phyloP scores from a whole-genome alignment of 2,113 vertebrate genomes.

The Gila orcuttii region DNA sequence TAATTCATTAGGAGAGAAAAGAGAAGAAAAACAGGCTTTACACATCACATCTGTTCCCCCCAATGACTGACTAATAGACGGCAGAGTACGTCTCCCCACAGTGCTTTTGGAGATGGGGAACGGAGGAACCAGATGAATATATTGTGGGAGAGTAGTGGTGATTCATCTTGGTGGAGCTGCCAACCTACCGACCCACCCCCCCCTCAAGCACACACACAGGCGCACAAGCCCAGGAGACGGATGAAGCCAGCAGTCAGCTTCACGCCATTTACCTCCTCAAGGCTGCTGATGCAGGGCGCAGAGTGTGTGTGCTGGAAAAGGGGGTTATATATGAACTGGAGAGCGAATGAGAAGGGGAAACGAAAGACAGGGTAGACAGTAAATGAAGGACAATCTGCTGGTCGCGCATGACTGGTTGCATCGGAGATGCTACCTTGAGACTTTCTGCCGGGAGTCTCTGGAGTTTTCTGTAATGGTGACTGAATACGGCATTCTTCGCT shows the following conservation, averaged over 20 bases:
- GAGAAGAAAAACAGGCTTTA: slow-evolving; percentile 49
- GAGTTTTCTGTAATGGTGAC: slow-evolving; percentile 67
- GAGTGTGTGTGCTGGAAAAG: slow-evolving; percentile 39
- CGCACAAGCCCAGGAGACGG: slow-evolving; percentile 66
- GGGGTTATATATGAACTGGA: slow-evolving; percentile 21
- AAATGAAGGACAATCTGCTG: slow-evolving; percentile 75
- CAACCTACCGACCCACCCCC: slow-evolving; percentile 53
- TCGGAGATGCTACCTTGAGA: slow-evolving; percentile 73
- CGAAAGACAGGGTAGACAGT: slow-evolving; percentile 62
- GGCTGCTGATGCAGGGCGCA: slow-evolving; percentile 62
- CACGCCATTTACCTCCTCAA: slow-evolving; percentile 78
- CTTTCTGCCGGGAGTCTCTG: slow-evolving; percentile 58
- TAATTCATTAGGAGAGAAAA: slow-evolving; percentile 45
- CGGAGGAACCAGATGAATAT: slow-evolving; percentile 68
- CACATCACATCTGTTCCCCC: slow-evolving; percentile 46
- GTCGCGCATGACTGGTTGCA: slow-evolving; percentile 71
- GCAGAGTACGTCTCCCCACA: slow-evolving; percentile 50
- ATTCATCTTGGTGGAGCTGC: slow-evolving; percentile 72
- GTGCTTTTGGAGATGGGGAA: slow-evolving; percentile 62
- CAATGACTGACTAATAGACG: slow-evolving; percentile 50
- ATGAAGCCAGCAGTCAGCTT: slow-evolving; percentile 74
- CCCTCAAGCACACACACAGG: slow-evolving; percentile 24
- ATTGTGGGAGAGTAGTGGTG: slow-evolving; percentile 70
- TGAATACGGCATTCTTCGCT: slow-evolving; percentile 61
- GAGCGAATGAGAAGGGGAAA: slow-evolving; percentile 34